Base-by-base conservation (phyloP, 1,140 invertebrate genomes). In the Bombus affinis region DNA sequence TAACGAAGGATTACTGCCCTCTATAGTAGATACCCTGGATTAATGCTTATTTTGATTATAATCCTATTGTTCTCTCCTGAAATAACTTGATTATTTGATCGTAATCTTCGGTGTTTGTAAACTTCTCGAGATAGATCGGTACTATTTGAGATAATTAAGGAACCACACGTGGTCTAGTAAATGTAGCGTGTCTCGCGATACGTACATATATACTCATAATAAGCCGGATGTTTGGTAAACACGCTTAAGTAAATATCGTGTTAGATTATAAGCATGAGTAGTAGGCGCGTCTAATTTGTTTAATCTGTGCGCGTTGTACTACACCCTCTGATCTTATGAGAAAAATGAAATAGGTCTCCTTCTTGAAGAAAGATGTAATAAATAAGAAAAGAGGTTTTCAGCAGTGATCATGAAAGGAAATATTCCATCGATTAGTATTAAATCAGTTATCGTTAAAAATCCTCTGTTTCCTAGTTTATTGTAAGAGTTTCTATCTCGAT, bases 151-250 rank as follows among this genome's bases (percentile, higher is more conserved):
- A 1, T 78, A 78, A 78, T 78, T 65, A 44, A 66, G 59, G 13
- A 77, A 62, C 18, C 35, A 57, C 22, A 12, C 32, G 32, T 37
- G 32, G 18, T 28, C 4, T 10, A 32, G 44, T 75, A 57, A 75
- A 35, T 18, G 44, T 47, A 62, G 35, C 75, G n/a, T 42, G 39
- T 35, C n/a, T 25, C 4, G 39, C 9, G 28, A 32, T 39, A 42
- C 37, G 5, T 76, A 37, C 47, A 22, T 28, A 9, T 35, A 37
- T 5, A 25, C 39, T 78, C 18, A 22, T 66, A 65, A 44, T 77
- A 42, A 77, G 75, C 59, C 22, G 37, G 6, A 2, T 65, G 75
- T 62, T 77, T 77, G 75, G 5, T 65, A 77, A 77, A 77, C 37
- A 65, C 15, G 28, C n/a, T 62, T n/a, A 22, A 6, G 37, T 42